Evolutionary conservation across 2,888 invertebrate species (phyloP), one percentile per base, ranked within the genome.

Genomic region (Meiosimyza decipiens): DNA sequence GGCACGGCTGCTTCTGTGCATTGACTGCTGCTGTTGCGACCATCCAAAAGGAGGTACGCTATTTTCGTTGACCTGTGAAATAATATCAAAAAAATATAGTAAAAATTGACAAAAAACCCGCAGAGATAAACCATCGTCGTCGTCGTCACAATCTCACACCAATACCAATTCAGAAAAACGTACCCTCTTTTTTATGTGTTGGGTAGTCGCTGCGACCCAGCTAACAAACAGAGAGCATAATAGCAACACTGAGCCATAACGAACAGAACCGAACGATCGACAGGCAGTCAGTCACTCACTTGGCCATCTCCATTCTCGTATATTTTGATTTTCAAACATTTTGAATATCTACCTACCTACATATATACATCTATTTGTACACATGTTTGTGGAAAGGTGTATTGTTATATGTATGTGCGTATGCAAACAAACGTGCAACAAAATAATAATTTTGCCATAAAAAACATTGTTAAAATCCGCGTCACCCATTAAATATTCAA

Each of bases 51-150:
- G n/a, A n/a, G n/a, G n/a, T n/a, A n/a, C n/a, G n/a, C n/a, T n/a
- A n/a, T n/a, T n/a, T n/a, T n/a, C n/a, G n/a, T n/a, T n/a, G n/a
- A n/a, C n/a, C n/a, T n/a, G 79, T 80, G 81, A 81, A 82, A 80
- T 81, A 78, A 79, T 79, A 80, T 76, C 77, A 77, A 75, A 76
- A 73, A 74, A 75, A 54, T 40, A 64, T 22, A 28, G 52, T 15
- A 60, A 51, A 33, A 13, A 33, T 57, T 51, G 64, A 55, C 49
- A 55, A 51, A 62, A 22, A 69, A 55, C 47, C 33, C 40, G 16
- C 51, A 50, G 69, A 51, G 40, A 70, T 54, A 62, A 70, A 62
- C 51, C 62, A 7, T 54, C 70, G 22, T 7, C 15, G n/a, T 57
- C 22, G 16, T 18, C 57, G 57, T 59, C 59, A 28, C 64, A 64